phyloP scores from a whole-genome alignment of 35 echinoderm and acorn worm genomes.

The Apostichopus californicus region DNA sequence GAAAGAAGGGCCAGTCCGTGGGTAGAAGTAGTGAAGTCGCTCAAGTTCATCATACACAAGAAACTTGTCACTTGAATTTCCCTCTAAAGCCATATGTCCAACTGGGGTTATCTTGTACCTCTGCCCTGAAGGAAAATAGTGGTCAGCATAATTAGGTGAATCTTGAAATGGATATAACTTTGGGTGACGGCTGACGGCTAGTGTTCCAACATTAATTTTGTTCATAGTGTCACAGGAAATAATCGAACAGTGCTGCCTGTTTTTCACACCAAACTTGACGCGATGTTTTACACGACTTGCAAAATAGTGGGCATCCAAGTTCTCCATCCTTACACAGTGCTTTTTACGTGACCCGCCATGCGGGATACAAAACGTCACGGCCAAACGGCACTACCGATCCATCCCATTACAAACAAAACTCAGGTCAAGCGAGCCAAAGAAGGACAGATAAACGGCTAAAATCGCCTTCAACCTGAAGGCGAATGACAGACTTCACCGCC shows the following conservation, averaged over 20 bases:
- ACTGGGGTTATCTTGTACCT: constrained; percentile 44
- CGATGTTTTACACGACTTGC: constrained; percentile 47
- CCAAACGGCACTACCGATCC: too few species aligned
- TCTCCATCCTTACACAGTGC: constrained; percentile 22
- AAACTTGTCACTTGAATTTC: background rate
- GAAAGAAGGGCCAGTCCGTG: constrained; percentile 14
- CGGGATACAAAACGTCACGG: background rate
- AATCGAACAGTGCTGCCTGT: background rate
- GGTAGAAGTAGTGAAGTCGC: background rate
- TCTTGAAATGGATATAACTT: constrained; percentile 43
- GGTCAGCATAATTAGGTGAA: constrained; percentile 54
- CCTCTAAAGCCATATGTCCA: constrained; percentile 55
- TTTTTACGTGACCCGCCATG: too few species aligned
- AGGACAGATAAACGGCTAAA: too few species aligned
- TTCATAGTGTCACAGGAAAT: constrained; percentile 68
- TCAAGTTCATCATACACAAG: constrained; percentile 41
- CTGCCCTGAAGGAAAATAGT: constrained; percentile 55
- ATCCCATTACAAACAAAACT: too few species aligned
- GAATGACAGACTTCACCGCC: too few species aligned
- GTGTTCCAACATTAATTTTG: constrained; percentile 59
- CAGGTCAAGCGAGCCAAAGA: too few species aligned
- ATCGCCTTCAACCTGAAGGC: too few species aligned
- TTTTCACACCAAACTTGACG: constrained; percentile 51
- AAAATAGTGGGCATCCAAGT: constrained; percentile 59
- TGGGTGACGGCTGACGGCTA: constrained; percentile 54